A percentile compares a stretch with the other conserved stretches of the same genome.
Conservation (phyloP, 2,113 vertebrate species). For the Forbesichthys papilliferus region DNA sequence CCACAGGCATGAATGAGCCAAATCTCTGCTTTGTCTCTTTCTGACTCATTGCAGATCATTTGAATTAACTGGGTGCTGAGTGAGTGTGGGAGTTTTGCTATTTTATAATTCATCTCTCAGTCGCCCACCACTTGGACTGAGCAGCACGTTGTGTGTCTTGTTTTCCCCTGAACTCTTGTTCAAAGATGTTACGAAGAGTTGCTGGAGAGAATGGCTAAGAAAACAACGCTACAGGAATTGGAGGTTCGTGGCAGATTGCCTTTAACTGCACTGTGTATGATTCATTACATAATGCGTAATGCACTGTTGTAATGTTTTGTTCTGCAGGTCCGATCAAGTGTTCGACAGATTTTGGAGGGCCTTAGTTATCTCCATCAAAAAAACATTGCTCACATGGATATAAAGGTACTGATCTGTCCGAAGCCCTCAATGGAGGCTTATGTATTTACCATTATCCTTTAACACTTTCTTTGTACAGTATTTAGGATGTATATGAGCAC, state of each 20-base stretch:
- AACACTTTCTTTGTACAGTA: too few relatives aligned
- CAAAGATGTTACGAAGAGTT: conserved; percentile 90
- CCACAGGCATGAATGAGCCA: conserved; percentile 45
- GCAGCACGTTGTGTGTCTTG: conserved; percentile 12
- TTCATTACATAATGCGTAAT: background rate
- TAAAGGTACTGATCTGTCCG: conserved; percentile 78
- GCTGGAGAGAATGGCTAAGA: conserved; percentile 87
- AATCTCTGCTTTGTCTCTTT: conserved; percentile 29
- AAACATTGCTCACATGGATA: conserved; percentile 88
- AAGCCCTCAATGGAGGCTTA: background rate
- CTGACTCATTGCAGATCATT: conserved; percentile 54
- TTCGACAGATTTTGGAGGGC: conserved; percentile 89
- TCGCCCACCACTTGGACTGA: conserved; percentile 34
- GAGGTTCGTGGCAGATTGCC: conserved; percentile 80
- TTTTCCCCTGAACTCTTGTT: conserved; percentile 51
- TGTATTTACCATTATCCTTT: background rate
- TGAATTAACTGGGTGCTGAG: conserved; percentile 44
- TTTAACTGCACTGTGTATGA: conserved; percentile 1
- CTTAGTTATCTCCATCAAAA: conserved; percentile 87
- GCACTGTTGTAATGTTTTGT: background rate
- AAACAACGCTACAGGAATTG: conserved; percentile 82
- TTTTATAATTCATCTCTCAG: conserved; percentile 59
- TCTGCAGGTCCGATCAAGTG: conserved; percentile 82
- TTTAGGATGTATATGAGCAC: too few relatives aligned
- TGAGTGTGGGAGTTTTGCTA: conserved; percentile 56